Evolutionary conservation across 2,113 vertebrate genomes (phyloP).

Genomic region (Alaudala cheleensis): DNA sequence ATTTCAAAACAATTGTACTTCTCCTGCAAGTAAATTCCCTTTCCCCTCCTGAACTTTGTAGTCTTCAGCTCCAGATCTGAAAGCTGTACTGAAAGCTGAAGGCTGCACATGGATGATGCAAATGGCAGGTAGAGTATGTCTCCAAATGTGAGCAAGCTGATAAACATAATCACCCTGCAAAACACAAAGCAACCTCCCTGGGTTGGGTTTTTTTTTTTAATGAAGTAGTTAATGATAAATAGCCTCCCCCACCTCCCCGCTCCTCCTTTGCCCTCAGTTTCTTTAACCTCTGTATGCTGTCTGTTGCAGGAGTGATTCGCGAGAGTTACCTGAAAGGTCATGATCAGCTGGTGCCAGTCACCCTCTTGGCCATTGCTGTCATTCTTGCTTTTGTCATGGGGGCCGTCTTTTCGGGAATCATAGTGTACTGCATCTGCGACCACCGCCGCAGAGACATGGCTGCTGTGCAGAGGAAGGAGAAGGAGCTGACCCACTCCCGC

Average conservation of each 20-base stretch:
- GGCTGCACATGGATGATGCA: background rate
- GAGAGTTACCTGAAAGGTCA: constrained; percentile 96
- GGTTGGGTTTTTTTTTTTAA: no score
- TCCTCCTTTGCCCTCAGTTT: background rate
- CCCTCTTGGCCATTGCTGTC: constrained; percentile 93
- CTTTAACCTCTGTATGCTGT: constrained; percentile 57
- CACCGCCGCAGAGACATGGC: constrained; percentile 89
- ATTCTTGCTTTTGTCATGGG: constrained; percentile 97
- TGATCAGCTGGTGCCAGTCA: constrained; percentile 94
- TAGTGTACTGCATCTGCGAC: constrained; percentile 96
- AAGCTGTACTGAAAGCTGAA: background rate
- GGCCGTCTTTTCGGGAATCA: constrained; percentile 92
- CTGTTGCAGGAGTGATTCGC: constrained; percentile 93
- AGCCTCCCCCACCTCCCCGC: accelerated
- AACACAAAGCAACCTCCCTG: background rate
- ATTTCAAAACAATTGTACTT: background rate
- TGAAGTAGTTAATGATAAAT: background rate
- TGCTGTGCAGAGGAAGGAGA: constrained; percentile 86
- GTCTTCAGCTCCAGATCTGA: background rate
- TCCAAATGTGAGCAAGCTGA: background rate
- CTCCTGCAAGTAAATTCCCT: background rate
- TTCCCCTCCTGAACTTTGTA: background rate
- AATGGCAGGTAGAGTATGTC: background rate
- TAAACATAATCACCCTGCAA: constrained; percentile 16
- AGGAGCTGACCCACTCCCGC: constrained; percentile 86